Percentiles rank a stretch among this genome's conserved stretches.
These are phyloP conservation scores for Drosophila ustulata DNA, from an alignment of 2,888 invertebrate species.

Conservation along the genomic window DNA sequence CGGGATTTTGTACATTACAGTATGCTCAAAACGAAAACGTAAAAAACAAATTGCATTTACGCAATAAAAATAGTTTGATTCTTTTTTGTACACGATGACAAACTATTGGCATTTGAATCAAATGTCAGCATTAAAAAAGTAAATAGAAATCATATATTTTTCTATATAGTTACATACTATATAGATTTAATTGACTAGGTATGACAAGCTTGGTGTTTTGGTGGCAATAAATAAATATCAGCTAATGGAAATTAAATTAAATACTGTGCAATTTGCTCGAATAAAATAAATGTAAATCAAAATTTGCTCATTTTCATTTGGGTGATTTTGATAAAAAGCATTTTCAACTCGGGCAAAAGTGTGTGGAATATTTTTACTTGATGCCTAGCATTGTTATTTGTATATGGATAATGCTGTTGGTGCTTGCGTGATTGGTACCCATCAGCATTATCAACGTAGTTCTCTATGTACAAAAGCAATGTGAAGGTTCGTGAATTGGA, in stretches of 20 bases:
- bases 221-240: constrained; percentile 11
- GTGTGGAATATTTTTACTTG: constrained; percentile 54
- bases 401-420: constrained; percentile 73
- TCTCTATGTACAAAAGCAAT: constrained; percentile 85
- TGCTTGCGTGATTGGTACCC: neutral
- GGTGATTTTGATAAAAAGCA: constrained; percentile 60
- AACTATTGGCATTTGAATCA: constrained; percentile 40
- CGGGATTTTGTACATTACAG: constrained; percentile 42
- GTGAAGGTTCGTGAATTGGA: constrained; percentile 66
- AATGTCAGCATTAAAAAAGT: constrained; percentile 19
- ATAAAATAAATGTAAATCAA: constrained; percentile 37
- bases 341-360: constrained; percentile 63
- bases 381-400: constrained; percentile 81
- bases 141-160: constrained; percentile 3
- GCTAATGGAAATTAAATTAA: constrained; percentile 23
- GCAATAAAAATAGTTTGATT: constrained; percentile 74
- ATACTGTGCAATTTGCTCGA: constrained; percentile 67
- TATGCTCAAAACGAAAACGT: constrained; percentile 54
- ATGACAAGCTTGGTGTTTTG: constrained; percentile 54
- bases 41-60: constrained; percentile 85
- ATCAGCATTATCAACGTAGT: constrained; percentile 72
- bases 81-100: constrained; percentile 42
- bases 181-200: constrained; percentile 10
- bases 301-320: constrained; percentile 62
- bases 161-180: neutral